Conservation (phyloP, 1,140 invertebrate genomes). For the Eueides isabella region DNA sequence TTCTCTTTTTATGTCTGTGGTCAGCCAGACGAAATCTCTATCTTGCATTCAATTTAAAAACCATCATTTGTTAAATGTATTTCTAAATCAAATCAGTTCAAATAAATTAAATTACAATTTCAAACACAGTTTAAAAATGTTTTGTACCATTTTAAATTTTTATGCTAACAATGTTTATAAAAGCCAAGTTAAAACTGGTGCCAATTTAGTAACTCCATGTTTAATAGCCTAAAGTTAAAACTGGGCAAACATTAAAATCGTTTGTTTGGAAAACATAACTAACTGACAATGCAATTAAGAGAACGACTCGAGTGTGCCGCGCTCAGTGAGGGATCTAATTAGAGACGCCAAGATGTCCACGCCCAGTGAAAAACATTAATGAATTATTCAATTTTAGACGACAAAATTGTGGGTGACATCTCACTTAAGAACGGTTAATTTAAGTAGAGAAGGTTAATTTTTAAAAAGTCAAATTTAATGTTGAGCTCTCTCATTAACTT, state of each 20-base stretch:
- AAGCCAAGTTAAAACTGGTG: constrained; percentile 3
- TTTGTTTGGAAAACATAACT: constrained; percentile 44
- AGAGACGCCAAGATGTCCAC: constrained; percentile 64
- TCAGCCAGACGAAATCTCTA: too few species aligned
- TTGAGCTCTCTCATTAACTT: too few species aligned
- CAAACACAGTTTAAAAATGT: background rate
- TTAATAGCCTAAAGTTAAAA: constrained; percentile 24
- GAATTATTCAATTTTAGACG: constrained; percentile 61
- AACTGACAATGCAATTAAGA: constrained; percentile 65
- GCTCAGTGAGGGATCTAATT: constrained; percentile 65
- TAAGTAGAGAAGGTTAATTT: too few species aligned
- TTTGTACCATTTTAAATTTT: background rate
- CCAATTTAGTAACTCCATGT: constrained; percentile 13
- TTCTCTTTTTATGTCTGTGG: too few species aligned
- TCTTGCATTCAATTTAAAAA: too few species aligned
- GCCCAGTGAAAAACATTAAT: constrained; percentile 67
- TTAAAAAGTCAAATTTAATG: too few species aligned
- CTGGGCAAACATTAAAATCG: constrained; percentile 17
- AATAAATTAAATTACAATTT: background rate
- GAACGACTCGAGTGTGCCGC: constrained; percentile 53
- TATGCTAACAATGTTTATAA: constrained; percentile 6
- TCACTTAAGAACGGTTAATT: background rate
- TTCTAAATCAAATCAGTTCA: too few species aligned
- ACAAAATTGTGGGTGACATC: background rate
- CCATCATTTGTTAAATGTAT: too few species aligned